Evolutionary conservation across 2,888 invertebrate species (phyloP).

Genomic region (Ellobium chinense): DNA sequence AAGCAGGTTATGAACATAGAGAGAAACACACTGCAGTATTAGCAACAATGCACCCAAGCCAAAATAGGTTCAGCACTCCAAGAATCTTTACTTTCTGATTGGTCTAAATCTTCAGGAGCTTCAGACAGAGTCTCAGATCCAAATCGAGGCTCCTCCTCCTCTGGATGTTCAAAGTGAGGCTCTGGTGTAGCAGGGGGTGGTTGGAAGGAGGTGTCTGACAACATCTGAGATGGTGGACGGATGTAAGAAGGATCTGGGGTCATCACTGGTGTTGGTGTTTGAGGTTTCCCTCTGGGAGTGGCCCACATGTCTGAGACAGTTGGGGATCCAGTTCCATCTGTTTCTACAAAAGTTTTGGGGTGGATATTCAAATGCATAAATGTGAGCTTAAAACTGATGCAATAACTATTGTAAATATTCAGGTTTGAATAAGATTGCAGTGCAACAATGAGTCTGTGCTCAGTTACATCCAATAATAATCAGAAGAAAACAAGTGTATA

Average conservation of each 20-base stretch:
- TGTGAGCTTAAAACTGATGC: too few relatives aligned
- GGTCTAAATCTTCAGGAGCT: not conserved
- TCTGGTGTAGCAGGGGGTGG: not conserved
- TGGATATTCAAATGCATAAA: too few relatives aligned
- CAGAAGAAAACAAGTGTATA: too few relatives aligned
- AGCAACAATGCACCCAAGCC: too few relatives aligned
- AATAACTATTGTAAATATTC: too few relatives aligned
- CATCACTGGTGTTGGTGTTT: not conserved
- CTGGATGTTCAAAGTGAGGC: not conserved
- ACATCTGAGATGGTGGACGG: not conserved
- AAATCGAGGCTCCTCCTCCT: not conserved
- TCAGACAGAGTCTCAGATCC: slow-evolving; percentile 10
- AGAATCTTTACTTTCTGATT: slow-evolving; percentile 25
- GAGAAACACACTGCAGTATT: not conserved
- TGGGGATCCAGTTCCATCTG: not conserved
- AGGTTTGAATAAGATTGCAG: too few relatives aligned
- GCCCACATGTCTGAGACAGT: not conserved
- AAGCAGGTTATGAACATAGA: too few relatives aligned
- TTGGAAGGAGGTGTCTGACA: not conserved
- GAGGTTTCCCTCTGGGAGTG: not conserved
- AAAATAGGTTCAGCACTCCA: too few relatives aligned
- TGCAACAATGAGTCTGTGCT: too few relatives aligned
- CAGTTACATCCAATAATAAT: too few relatives aligned
- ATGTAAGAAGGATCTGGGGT: not conserved
- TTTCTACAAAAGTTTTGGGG: slow-evolving; percentile 9